Conservation (phyloP, 2,888 invertebrate genomes). For the Orthosia cruda region DNA sequence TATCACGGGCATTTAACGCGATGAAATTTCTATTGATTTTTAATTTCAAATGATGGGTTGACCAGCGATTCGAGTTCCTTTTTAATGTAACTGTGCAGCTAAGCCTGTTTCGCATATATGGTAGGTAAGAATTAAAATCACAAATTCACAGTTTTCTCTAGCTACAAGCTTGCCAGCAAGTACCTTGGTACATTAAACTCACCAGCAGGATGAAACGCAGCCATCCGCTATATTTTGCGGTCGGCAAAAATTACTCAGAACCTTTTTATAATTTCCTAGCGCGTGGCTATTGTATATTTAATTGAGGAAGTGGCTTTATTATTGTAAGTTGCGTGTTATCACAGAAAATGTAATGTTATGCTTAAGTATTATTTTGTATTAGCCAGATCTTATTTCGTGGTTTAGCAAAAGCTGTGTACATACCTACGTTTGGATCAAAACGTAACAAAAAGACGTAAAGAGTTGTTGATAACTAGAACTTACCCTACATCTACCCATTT, state of each 20-base stretch:
- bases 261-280: constrained; percentile 66
- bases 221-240: constrained; percentile 63
- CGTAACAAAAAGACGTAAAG: too few species aligned
- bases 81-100: too few species aligned
- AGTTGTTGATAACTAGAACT: too few species aligned
- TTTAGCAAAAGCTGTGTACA: not conserved
- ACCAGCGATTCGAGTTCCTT: too few species aligned
- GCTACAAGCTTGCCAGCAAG: not conserved
- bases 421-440: too few species aligned
- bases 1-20: too few species aligned
- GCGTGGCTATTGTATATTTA: constrained; percentile 62
- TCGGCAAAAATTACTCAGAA: constrained; percentile 58
- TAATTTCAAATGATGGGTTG: too few species aligned
- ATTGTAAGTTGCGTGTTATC: constrained; percentile 52
- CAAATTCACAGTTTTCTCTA: constrained; percentile 3
- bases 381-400: not conserved
- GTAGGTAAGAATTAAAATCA: not conserved
- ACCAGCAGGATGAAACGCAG: constrained; percentile 44
- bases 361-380: not conserved
- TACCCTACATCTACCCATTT: too few species aligned
- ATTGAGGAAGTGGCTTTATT: constrained; percentile 70
- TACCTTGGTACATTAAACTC: constrained; percentile 16
- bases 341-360: constrained; percentile 27
- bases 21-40: too few species aligned
- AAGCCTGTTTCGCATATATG: too few species aligned